phyloP scores from a whole-genome alignment of 1,140 invertebrate species.

The Pemphigus obesinymphae region DNA sequence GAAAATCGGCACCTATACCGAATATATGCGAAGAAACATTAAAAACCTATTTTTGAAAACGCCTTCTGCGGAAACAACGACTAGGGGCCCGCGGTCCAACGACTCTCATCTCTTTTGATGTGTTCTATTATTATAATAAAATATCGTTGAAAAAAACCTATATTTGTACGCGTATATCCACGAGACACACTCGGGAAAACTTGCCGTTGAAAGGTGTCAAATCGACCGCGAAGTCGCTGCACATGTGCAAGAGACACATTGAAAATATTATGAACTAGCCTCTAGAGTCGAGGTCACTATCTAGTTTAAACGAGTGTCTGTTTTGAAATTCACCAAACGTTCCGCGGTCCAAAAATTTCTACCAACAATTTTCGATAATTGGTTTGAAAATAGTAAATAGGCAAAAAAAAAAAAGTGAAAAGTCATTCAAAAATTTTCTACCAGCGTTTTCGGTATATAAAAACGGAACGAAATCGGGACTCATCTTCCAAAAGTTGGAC shows the following conservation, averaged over 20 bases:
- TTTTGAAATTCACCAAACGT: too few relatives aligned
- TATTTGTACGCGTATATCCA: not conserved
- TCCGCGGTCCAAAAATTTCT: too few relatives aligned
- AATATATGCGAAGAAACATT: not conserved
- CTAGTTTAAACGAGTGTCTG: too few relatives aligned
- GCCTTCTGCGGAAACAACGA: conserved; percentile 19
- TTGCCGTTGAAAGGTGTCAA: not conserved
- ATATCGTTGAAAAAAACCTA: not conserved
- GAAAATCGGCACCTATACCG: not conserved
- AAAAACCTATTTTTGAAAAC: conserved; percentile 26
- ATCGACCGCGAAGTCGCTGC: not conserved
- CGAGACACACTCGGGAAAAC: not conserved
- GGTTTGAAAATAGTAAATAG: too few relatives aligned
- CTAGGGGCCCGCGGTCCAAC: not conserved
- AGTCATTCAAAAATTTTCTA: too few relatives aligned
- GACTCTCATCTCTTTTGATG: conserved; percentile 22
- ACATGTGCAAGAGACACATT: not conserved
- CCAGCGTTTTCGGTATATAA: too few relatives aligned
- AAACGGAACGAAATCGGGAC: too few relatives aligned
- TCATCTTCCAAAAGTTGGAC: too few relatives aligned
- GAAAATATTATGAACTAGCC: too few relatives aligned
- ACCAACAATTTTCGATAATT: too few relatives aligned
- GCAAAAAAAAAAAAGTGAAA: too few relatives aligned
- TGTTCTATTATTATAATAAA: conserved; percentile 13
- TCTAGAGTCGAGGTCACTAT: too few relatives aligned